phyloP scores from a whole-genome alignment of 2,113 vertebrate species.

The Hydrolagus affinis region DNA sequence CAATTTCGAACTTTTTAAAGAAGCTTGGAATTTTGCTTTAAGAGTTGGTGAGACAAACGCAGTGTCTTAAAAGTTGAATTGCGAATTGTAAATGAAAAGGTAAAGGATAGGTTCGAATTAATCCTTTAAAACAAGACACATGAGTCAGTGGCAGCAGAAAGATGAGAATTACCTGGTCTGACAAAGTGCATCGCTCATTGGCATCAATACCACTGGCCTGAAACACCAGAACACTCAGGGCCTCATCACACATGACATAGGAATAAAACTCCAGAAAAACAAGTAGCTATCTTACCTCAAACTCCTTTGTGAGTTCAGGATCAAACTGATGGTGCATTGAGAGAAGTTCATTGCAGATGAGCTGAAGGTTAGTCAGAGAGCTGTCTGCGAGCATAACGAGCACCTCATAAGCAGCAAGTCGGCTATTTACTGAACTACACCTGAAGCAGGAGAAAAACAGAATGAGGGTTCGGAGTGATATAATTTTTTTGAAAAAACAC shows the following conservation, averaged over 20 bases:
- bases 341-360: conserved; percentile 83
- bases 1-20: too few species aligned
- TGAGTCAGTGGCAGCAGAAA: neutral
- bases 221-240: neutral
- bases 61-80: too few species aligned
- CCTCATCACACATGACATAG: neutral
- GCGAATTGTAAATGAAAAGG: too few species aligned
- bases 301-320: conserved; percentile 92
- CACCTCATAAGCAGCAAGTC: conserved; percentile 92
- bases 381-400: conserved; percentile 96
- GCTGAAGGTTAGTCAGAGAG: conserved; percentile 81
- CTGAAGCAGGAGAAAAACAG: conserved; percentile 50
- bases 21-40: too few species aligned
- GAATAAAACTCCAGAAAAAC: neutral
- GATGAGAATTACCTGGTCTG: neutral
- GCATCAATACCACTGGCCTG: neutral
- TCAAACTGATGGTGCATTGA: conserved; percentile 96
- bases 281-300: conserved; percentile 69
- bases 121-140: too few species aligned
- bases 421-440: conserved; percentile 88
- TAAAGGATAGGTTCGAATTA: too few species aligned
- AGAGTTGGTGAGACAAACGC: too few species aligned
- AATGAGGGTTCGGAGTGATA: too few species aligned
- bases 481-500: too few species aligned
- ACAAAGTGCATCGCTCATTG: neutral